Evolutionary conservation across 1,140 invertebrate genomes (phyloP).

Genomic region (Anastrepha ludens): DNA sequence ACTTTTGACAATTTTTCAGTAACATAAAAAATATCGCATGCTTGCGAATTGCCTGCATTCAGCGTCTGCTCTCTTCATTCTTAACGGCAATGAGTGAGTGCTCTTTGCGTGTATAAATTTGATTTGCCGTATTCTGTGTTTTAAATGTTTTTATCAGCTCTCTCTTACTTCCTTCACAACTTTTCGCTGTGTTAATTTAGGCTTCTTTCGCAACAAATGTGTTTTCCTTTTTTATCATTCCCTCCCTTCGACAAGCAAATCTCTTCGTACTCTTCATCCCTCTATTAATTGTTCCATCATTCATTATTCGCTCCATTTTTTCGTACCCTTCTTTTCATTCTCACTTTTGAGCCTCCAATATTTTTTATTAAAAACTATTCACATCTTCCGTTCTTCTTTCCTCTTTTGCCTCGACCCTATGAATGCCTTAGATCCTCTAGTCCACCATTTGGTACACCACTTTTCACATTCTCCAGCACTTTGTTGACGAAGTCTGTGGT

Average conservation of each 20-base stretch:
- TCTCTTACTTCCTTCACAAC: too few species aligned
- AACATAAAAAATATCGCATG: background rate
- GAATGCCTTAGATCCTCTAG: conserved; percentile 77
- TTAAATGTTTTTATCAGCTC: too few species aligned
- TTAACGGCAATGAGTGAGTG: too few species aligned
- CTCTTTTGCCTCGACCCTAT: conserved; percentile 61
- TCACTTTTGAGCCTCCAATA: conserved; percentile 36
- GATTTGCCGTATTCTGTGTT: too few species aligned
- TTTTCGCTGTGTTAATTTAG: too few species aligned
- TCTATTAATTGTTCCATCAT: background rate
- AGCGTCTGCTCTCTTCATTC: too few species aligned
- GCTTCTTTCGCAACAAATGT: background rate
- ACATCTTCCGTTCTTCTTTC: conserved; percentile 58
- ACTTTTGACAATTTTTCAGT: background rate
- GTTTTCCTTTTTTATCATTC: background rate
- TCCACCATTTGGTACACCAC: conserved; percentile 80
- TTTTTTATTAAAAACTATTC: conserved; percentile 29
- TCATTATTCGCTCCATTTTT: background rate
- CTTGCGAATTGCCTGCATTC: too few species aligned
- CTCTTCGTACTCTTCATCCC: background rate
- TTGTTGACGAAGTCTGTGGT: conserved; percentile 91
- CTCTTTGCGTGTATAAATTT: background rate
- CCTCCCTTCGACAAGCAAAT: too few species aligned
- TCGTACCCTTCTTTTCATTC: conserved; percentile 3
- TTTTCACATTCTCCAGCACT: conserved; percentile 85